These are phyloP conservation scores for Pipistrellus pipistrellus DNA, from an alignment of 2,797 vertebrate species.

Conservation along the genomic window DNA sequence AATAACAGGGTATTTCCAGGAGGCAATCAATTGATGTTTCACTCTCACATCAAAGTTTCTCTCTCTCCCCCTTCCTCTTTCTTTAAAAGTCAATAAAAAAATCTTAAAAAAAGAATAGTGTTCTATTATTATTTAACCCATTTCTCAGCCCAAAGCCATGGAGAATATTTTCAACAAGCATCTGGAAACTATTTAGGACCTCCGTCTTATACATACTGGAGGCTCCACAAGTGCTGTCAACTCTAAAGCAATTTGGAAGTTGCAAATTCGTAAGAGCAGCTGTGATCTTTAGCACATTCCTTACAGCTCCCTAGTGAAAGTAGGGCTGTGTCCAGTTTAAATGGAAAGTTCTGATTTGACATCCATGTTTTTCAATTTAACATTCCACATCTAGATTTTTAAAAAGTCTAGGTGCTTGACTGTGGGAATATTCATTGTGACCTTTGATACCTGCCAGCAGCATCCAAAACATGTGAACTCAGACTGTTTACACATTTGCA, in stretches of 20 bases:
- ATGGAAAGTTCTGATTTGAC: constrained; percentile 42
- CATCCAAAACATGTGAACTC: neutral
- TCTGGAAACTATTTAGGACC: constrained; percentile 3
- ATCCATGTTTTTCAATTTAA: constrained; percentile 28
- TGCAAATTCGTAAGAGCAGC: neutral
- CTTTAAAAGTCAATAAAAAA: neutral
- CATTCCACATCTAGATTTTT: constrained; percentile 4
- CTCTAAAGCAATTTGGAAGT: neutral
- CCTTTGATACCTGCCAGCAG: neutral
- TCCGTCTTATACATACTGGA: neutral
- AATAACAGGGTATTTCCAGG: neutral
- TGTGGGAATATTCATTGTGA: constrained; percentile 39
- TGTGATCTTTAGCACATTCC: constrained; percentile 5
- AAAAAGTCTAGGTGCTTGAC: neutral
- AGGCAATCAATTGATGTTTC: neutral
- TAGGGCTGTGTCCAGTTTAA: neutral
- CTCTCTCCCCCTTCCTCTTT: neutral
- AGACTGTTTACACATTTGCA: neutral
- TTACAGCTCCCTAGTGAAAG: constrained; percentile 27
- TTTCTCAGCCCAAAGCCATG: neutral
- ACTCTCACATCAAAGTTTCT: neutral
- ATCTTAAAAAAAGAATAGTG: neutral
- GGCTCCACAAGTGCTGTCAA: neutral
- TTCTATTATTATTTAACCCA: constrained; percentile 21
- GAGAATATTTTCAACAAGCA: neutral